phyloP scores from a whole-genome alignment of 2,888 invertebrate genomes.

The Ormyrus thymus region DNA sequence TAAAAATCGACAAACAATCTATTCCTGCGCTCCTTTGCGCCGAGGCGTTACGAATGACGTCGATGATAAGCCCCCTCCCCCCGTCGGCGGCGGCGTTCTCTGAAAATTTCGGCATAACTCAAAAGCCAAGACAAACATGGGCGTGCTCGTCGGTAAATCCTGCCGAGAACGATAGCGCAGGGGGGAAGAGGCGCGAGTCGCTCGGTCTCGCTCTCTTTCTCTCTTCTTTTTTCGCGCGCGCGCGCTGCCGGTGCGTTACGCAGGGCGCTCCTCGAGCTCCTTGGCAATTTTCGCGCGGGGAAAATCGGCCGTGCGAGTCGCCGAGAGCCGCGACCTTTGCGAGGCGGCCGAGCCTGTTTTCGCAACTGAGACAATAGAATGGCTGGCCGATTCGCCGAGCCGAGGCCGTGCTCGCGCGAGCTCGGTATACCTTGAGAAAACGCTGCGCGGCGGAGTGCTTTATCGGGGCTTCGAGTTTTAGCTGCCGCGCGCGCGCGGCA shows the following conservation, averaged over 20 bases:
- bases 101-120: slow-evolving; percentile 73
- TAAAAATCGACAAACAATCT: slow-evolving; percentile 72
- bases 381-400: slow-evolving; percentile 20
- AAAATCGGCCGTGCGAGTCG: slow-evolving; percentile 26
- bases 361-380: slow-evolving; percentile 33
- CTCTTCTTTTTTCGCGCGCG: neutral
- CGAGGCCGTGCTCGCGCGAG: neutral
- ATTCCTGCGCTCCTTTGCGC: slow-evolving; percentile 61
- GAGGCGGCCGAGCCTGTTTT: neutral
- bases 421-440: slow-evolving; percentile 17
- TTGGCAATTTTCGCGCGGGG: slow-evolving; percentile 8
- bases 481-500: neutral
- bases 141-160: slow-evolving; percentile 72
- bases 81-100: slow-evolving; percentile 64
- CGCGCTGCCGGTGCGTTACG: slow-evolving; percentile 11
- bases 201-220: neutral
- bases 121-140: slow-evolving; percentile 74
- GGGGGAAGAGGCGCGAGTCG: slow-evolving; percentile 53
- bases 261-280: neutral
- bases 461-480: slow-evolving; percentile 1
- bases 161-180: slow-evolving; percentile 36
- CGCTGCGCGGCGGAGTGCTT: slow-evolving; percentile 12
- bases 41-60: slow-evolving; percentile 59
- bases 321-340: neutral
- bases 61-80: slow-evolving; percentile 62